Evolutionary conservation across 2,888 invertebrate species (phyloP).

Genomic region (Bombylius discolor): DNA sequence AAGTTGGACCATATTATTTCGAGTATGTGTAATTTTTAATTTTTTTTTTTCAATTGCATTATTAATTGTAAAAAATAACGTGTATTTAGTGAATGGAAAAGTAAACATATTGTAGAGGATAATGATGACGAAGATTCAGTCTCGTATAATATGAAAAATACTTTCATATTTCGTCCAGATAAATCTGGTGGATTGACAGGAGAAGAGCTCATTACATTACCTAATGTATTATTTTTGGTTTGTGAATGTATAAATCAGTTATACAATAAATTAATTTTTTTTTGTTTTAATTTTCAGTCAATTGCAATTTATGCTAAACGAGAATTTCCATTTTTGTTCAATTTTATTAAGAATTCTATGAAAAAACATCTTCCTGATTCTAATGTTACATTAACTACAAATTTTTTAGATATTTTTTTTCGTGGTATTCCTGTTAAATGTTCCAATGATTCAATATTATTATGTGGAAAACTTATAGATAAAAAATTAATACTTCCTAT

Average conservation of each 20-base stretch:
- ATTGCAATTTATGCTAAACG: conserved; percentile 39
- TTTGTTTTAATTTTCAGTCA: background rate
- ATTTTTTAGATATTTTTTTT: conserved; percentile 59
- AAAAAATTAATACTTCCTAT: conserved; percentile 41
- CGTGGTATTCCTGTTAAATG: conserved; percentile 61
- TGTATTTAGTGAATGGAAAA: conserved; percentile 61
- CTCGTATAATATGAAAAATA: conserved; percentile 53
- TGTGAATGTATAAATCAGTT: background rate
- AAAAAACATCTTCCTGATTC: conserved; percentile 56
- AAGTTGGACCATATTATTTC: conserved; percentile 73
- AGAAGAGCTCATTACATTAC: conserved; percentile 53
- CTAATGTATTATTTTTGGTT: conserved; percentile 37
- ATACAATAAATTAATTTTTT: too few species aligned
- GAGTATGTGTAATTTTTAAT: conserved; percentile 46
- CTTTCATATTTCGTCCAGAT: conserved; percentile 52
- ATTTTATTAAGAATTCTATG: conserved; percentile 54
- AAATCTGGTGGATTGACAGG: conserved; percentile 55
- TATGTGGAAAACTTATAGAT: conserved; percentile 50
- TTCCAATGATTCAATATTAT: conserved; percentile 50
- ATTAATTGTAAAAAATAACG: background rate
- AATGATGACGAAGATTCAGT: conserved; percentile 60
- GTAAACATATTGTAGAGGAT: conserved; percentile 61
- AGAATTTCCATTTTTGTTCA: conserved; percentile 54
- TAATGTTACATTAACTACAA: conserved; percentile 37
- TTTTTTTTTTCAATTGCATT: background rate